Percentiles rank a stretch among this genome's conserved stretches.
These are phyloP conservation scores for Squalus acanthias DNA, from an alignment of 2,797 vertebrate genomes.

Conservation along the genomic window DNA sequence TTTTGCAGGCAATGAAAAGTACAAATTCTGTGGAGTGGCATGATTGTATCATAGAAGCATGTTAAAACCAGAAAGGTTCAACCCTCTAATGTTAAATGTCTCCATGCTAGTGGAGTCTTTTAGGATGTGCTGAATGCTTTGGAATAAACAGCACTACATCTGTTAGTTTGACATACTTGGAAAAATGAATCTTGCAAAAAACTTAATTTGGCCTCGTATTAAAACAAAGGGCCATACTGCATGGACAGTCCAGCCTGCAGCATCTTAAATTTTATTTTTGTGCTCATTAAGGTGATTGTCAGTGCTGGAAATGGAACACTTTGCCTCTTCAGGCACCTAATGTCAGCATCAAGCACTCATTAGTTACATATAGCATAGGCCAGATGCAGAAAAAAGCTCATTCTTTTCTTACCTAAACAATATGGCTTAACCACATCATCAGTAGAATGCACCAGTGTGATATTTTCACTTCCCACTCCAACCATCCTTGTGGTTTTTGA, in stretches of 20 bases:
- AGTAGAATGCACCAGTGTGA: background rate
- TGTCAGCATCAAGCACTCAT: background rate
- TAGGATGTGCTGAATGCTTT: background rate
- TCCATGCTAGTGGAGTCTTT: background rate
- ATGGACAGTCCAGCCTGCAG: background rate
- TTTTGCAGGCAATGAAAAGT: background rate
- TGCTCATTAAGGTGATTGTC: background rate
- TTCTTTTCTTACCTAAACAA: background rate
- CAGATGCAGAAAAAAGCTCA: background rate
- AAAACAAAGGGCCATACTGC: background rate
- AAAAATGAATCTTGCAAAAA: background rate
- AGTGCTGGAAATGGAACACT: background rate
- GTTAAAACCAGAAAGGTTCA: background rate
- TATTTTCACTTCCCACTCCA: background rate
- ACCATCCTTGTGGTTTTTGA: background rate
- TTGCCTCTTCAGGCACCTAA: background rate
- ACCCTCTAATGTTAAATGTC: background rate
- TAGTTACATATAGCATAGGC: background rate
- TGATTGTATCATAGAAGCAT: background rate
- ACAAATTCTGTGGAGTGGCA: background rate
- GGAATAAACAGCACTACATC: background rate
- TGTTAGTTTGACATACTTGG: background rate
- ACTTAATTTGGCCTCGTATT: background rate
- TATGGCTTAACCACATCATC: background rate
- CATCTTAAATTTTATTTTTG: background rate